Conservation (phyloP, 2,797 vertebrate genomes). For the Enteromius trimaculatus region DNA sequence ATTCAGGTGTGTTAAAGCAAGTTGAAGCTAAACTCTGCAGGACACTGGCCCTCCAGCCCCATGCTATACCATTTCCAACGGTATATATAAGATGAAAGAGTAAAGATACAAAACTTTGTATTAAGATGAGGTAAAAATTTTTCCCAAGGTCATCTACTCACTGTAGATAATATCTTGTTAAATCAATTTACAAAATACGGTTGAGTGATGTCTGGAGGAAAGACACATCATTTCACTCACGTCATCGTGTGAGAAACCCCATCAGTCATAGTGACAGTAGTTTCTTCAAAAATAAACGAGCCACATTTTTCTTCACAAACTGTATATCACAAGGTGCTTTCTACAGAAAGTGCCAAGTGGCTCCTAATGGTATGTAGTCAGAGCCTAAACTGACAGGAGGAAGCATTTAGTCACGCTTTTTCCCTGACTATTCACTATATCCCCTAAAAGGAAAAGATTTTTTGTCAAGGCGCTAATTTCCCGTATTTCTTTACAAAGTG, state of each 20-base stretch:
- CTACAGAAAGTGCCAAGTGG: background rate
- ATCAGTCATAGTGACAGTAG: background rate
- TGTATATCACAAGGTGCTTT: background rate
- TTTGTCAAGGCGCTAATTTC: conserved; percentile 50
- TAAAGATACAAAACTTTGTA: background rate
- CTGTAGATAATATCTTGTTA: background rate
- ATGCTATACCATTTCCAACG: background rate
- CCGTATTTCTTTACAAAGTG: conserved; percentile 50
- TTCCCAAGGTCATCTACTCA: background rate
- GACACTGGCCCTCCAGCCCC: too few relatives aligned
- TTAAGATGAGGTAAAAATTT: background rate
- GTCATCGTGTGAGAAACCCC: background rate
- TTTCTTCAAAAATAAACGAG: background rate
- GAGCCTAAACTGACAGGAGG: conserved; percentile 45
- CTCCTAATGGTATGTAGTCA: conserved; percentile 47
- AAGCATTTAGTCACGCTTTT: conserved; percentile 62
- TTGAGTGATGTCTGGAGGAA: background rate
- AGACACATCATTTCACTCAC: background rate
- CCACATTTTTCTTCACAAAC: background rate
- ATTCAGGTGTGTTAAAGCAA: too few relatives aligned
- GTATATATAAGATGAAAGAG: background rate
- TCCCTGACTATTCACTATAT: conserved; percentile 38
- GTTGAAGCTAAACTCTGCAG: too few relatives aligned
- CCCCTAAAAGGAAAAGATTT: conserved; percentile 55
- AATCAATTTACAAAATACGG: background rate